Evolutionary conservation across 2,888 invertebrate genomes (phyloP).

Genomic region (Tuberolachnus salignus): DNA sequence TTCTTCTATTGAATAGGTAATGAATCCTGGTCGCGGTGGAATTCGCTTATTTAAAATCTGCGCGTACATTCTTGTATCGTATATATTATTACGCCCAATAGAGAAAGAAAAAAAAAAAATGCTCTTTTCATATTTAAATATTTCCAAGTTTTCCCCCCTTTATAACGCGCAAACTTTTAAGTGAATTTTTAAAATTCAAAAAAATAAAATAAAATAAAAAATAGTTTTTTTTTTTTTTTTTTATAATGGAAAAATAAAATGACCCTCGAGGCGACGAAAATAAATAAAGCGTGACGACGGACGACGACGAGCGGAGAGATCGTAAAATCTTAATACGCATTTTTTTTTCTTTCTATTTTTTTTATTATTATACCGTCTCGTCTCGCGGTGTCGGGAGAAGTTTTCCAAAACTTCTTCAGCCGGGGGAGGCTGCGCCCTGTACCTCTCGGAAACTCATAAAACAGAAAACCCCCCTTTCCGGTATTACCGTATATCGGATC

Average conservation of each 20-base stretch:
- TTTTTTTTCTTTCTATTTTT: too few relatives aligned
- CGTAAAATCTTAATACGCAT: conserved; percentile 23
- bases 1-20: too few relatives aligned
- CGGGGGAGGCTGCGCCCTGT: not conserved
- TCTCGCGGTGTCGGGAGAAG: not conserved
- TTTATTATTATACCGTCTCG: too few relatives aligned
- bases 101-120: too few relatives aligned
- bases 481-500: conserved; percentile 10
- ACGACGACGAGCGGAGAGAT: not conserved
- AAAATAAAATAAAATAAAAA: not conserved
- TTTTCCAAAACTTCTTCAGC: too few relatives aligned
- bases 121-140: too few relatives aligned
- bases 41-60: conserved; percentile 3
- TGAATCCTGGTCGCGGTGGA: not conserved
- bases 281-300: not conserved
- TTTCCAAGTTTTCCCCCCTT: too few relatives aligned
- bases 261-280: conserved; percentile 27
- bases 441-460: conserved; percentile 13
- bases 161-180: conserved; percentile 22
- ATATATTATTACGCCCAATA: too few relatives aligned
- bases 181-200: conserved; percentile 20
- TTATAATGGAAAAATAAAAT: conserved; percentile 8
- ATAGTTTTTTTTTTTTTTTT: conserved; percentile 10
- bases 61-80: too few relatives aligned
- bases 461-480: not conserved